Base-by-base conservation (phyloP, 2,113 vertebrate species). In the Hirundichthys speculiger region DNA sequence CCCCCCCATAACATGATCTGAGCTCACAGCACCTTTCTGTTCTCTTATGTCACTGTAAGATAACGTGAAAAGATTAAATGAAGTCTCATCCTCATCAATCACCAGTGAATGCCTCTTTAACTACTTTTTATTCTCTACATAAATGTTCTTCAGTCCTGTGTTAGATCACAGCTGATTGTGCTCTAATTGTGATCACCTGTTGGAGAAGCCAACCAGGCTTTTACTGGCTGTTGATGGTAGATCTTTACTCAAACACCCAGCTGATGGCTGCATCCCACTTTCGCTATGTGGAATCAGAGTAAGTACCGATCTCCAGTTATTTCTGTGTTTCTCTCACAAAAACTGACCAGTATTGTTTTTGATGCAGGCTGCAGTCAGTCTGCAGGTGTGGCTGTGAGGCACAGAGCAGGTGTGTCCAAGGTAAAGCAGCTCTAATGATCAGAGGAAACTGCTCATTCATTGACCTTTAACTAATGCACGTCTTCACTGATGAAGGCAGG, bases 11-110 rank as follows among this genome's bases (percentile, higher is more conserved):
- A 34, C 9, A 10, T 34, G 30, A 34, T 7, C 30, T 34, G 4
- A 5, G 7, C 30, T 34, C 30, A 34, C 4, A 7, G 6, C 30
- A 34, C 3, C 7, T 34, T 3, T 34, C 5, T 34, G 1, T 34
- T 34, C 30, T 10, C 30, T 77, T 47, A 47, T 70, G 79, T 83
- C 55, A 60, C 65, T 87, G 84, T 89, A 85, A 82, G 49, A 84
- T 90, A 86, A 87, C 91, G 91, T 90, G 53, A 84, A 74, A 76
- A 86, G 77, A 89, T 77, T 61, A 82, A 83, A 79, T 70, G 39
- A 83, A 69, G 76, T 86, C 85, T 79, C 78, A 75, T 79, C 58
- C 78, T 74, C 89, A 83, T 91, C 77, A 78, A 79, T 90, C 82
- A 86, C 78, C 83, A 45, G 69, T 82, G 84, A 64, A 69, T 80